A percentile compares a stretch with the other conserved stretches of the same genome.
These are phyloP conservation scores for Loripinus fragilis DNA, from an alignment of 2,888 invertebrate species.

Conservation along the genomic window DNA sequence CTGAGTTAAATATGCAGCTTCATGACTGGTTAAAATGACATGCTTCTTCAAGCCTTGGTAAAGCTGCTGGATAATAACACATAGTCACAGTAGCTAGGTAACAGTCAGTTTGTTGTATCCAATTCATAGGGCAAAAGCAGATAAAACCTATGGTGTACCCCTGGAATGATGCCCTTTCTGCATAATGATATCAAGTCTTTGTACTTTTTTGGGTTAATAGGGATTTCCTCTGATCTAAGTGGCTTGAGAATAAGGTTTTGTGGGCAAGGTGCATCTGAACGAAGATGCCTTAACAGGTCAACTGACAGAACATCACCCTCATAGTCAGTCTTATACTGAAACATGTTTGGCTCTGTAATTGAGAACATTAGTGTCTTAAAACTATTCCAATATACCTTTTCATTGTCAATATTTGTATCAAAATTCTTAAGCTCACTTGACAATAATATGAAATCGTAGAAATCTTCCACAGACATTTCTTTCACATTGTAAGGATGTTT, in stretches of 20 bases:
- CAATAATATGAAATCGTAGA: constrained; percentile 9
- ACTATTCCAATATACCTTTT: background rate
- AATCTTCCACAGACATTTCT: background rate
- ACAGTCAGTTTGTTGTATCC: too few relatives aligned
- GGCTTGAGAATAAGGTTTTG: background rate
- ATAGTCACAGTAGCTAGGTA: too few relatives aligned
- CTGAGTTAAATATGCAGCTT: too few relatives aligned
- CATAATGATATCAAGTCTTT: constrained; percentile 2
- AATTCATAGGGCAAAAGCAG: constrained; percentile 26
- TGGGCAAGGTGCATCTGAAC: background rate
- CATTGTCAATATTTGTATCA: background rate
- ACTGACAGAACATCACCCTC: background rate
- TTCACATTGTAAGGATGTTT: constrained; percentile 14
- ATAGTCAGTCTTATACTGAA: background rate
- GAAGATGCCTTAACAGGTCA: background rate
- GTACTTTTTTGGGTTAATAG: background rate
- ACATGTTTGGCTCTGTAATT: background rate
- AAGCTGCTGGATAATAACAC: too few relatives aligned
- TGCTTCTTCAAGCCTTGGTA: too few relatives aligned
- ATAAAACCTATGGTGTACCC: constrained; percentile 30
- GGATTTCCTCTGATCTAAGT: background rate
- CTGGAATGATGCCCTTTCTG: constrained; percentile 25
- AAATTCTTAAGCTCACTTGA: constrained; percentile 6
- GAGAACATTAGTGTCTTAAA: background rate
- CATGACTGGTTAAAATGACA: too few relatives aligned